Evolutionary conservation across 2,797 vertebrate genomes (phyloP), one percentile per base, ranked within the genome.

Genomic region (Tinamus major): DNA sequence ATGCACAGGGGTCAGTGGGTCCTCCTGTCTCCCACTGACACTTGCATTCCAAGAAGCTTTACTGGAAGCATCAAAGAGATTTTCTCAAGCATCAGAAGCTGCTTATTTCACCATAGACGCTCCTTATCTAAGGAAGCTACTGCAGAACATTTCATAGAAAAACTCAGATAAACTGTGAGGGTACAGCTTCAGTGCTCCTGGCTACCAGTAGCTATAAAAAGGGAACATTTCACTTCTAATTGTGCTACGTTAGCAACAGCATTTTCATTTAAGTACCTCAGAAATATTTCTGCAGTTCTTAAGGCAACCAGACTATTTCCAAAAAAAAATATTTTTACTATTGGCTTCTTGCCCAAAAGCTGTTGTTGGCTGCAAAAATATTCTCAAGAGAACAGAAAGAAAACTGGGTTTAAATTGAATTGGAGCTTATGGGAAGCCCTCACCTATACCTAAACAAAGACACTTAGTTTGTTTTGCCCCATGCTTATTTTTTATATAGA

Each of bases 41-140:
- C 46, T 65, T 69, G 33, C 55, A 87, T 92, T 92, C 68, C 91
- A 79, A 81, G 67, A 62, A 65, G 76, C 49, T 76, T 79, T 81
- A 82, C 90, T 69, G 92, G 75, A 75, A 90, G 41, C 76, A 64
- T n/a, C 37, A 87, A 41, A 84, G 42, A 33, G 29, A 46, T 41
- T 84, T 84, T 84, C 74, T 69, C 58, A 85, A 46, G 59, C 70
- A 81, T 27, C 41, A 79, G 12, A 79, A 80, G 35, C 55, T 84
- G 44, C 80, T 89, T 72, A 65, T 79, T 92, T 84, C 5, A 71
- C 46, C 49, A 37, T 37, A 65, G 78, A 76, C 49, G 46, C 49
- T 65, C 31, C 33, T 95, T 90, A 84, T 86, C 63, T 84, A 84
- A 71, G 46, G 41, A 75, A 87, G 37, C 12, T 58, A 8, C 61